Evolutionary conservation across 2,888 invertebrate genomes (phyloP), one percentile per base, ranked within the genome.

Genomic region (Xestia xanthographa): DNA sequence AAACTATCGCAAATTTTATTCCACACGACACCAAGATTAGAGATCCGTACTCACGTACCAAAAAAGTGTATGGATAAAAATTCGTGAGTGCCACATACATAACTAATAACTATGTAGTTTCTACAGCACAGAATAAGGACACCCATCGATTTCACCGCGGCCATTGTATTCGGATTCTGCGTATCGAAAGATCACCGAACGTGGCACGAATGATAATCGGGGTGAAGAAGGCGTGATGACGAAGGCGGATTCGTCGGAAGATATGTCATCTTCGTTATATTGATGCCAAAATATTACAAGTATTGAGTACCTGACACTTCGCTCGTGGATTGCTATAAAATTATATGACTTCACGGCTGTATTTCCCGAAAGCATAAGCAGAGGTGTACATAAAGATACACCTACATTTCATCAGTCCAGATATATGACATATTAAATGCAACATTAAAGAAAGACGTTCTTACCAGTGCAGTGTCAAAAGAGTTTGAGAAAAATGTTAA

Each of bases 161-260:
- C 80, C 91, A 95, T 95, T 95, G 95, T 95, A 92, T 92, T 90
- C 92, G 94, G 95, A 95, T 95, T 95, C 95, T 95, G 95, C 91
- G 95, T 95, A 95, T 94, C 94, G 90, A 92, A 91, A 95, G 95
- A 95, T 95, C 94, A 93, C 81, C 70, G 78, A 76, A 84, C 83
- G 87, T 73, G 73, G 29, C 50, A 60, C 53, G 95, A 89, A 94
- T 95, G 92, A 87, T 92, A 92, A 95, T 91, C 67, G 53, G 65
- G 72, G 69, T 82, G 85, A 82, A 82, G 74, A 79, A 85, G 80
- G 70, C 60, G 65, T 82, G 80, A 80, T 88, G 84, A 86, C 84
- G 84, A 80, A 77, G 74, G 76, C 70, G 72, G 72, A 68, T 84
- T 83, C 60, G 43, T 62, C 68, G 70, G 67, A 73, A 62, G 82